phyloP scores from a whole-genome alignment of 2,888 invertebrate genomes.

The Lasioglossum lativentre region DNA sequence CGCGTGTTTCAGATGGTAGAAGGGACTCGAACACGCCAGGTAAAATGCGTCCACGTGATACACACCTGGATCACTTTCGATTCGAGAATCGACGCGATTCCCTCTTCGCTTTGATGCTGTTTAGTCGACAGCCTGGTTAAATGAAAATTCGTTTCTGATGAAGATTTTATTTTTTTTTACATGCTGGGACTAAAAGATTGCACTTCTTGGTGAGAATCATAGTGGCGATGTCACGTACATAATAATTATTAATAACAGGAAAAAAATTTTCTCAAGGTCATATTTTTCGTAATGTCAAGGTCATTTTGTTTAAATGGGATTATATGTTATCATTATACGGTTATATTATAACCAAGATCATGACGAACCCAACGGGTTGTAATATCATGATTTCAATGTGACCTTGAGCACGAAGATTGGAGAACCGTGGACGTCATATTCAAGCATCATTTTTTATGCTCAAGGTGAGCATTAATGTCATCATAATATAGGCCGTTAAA shows the following conservation, averaged over 20 bases:
- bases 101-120: background rate
- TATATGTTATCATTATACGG: background rate
- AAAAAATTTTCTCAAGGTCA: too few relatives aligned
- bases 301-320: too few relatives aligned
- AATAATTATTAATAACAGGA: too few relatives aligned
- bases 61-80: conserved; percentile 3
- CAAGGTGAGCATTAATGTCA: background rate
- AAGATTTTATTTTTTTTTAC: background rate
- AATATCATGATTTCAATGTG: background rate
- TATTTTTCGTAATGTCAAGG: too few relatives aligned
- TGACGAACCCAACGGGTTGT: background rate
- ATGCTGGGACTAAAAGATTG: background rate
- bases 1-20: conserved; percentile 52
- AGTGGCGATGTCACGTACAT: too few relatives aligned
- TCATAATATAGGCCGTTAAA: background rate
- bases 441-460: background rate
- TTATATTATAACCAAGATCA: background rate
- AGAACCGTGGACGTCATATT: background rate
- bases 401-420: background rate
- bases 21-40: conserved; percentile 45
- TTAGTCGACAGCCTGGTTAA: background rate
- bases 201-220: too few relatives aligned
- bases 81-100: background rate
- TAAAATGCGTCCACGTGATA: conserved; percentile 25
- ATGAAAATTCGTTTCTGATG: background rate